Base-by-base conservation (phyloP, 2,113 vertebrate genomes). In the Columba livia region DNA sequence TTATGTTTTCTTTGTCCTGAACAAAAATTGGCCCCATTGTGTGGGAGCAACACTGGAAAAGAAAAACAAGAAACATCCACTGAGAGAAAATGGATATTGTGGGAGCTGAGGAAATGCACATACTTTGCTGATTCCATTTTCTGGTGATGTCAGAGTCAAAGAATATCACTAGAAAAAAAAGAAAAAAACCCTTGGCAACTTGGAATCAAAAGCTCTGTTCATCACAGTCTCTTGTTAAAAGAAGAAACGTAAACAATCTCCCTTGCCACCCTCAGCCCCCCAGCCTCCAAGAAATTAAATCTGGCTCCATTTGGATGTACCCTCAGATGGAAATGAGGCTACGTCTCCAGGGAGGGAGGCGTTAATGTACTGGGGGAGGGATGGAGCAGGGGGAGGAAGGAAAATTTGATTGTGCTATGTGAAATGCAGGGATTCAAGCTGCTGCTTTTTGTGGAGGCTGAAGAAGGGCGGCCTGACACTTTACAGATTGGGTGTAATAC, bases 1-100 rank as follows among this genome's bases (percentile, higher is more conserved):
- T 98, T 98, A 97, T 98, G 96, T 97, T 97, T 97, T 96, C 97
- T 98, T 98, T 98, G 97, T 98, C 95, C 98, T 98, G 98, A 97
- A 97, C 98, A 98, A 98, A 97, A 98, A 95, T 98, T 98, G 98
- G 98, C 97, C 97, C 94, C 97, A 97, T 98, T 98, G 98, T 98
- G 98, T 99, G 98, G 99, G 98, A 99, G 97, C 94, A 97, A 97
- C 94, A 94, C 91, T 96, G 94, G 89, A 97, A 97, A 98, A 98
- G 98, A 98, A 98, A 98, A 96, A 97, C 95, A 97, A 97, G 97
- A 97, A 96, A 96, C 97, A 98, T 98, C 98, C 98, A 97, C 95
- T 91, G 98, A 97, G 97, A 97, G 97, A 98, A 98, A 98, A 96
- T 96, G 96, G 95, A 97, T 97, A 97, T 97, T 97, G 97, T 98